phyloP scores from a whole-genome alignment of 2,113 vertebrate species.

The Notothenia rossii region DNA sequence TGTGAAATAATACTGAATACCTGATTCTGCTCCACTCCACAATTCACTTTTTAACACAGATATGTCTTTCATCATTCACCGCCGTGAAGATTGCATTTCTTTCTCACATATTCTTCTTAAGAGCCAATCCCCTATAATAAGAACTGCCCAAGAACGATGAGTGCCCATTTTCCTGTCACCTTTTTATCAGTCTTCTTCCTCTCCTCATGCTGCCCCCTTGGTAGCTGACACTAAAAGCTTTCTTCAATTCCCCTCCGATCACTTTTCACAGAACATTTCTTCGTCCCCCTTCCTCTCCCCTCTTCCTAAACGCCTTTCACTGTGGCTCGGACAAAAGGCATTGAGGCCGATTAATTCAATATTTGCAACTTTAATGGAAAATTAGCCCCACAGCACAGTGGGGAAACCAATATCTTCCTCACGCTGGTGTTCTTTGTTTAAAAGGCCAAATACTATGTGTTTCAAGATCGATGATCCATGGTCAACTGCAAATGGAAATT shows the following conservation, averaged over 20 bases:
- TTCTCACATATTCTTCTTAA: conserved; percentile 40
- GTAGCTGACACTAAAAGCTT: conserved; percentile 71
- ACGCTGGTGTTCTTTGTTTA: conserved; percentile 44
- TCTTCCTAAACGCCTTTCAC: conserved; percentile 37
- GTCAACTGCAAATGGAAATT: conserved; percentile 69
- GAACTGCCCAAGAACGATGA: conserved; percentile 44
- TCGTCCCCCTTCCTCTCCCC: conserved; percentile 9
- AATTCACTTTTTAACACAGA: conserved; percentile 10
- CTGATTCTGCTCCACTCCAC: conserved; percentile 37
- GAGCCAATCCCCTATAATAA: conserved; percentile 9
- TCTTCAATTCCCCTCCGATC: conserved; percentile 57
- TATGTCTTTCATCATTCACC: conserved; percentile 41
- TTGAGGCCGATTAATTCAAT: conserved; percentile 67
- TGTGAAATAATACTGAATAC: conserved; percentile 56
- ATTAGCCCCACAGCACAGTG: conserved; percentile 41
- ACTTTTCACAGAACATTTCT: conserved; percentile 55
- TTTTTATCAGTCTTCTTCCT: conserved; percentile 58
- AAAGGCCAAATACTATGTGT: conserved; percentile 40
- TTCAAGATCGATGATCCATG: conserved; percentile 45
- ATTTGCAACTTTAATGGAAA: conserved; percentile 67
- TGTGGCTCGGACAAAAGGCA: conserved; percentile 63
- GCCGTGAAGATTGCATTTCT: conserved; percentile 25
- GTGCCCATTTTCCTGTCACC: conserved; percentile 68
- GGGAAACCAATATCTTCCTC: conserved; percentile 49
- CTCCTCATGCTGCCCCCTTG: conserved; percentile 30